Base-by-base conservation (phyloP, 64 coral and sea anemone species). In the Pocillopora verrucosa region DNA sequence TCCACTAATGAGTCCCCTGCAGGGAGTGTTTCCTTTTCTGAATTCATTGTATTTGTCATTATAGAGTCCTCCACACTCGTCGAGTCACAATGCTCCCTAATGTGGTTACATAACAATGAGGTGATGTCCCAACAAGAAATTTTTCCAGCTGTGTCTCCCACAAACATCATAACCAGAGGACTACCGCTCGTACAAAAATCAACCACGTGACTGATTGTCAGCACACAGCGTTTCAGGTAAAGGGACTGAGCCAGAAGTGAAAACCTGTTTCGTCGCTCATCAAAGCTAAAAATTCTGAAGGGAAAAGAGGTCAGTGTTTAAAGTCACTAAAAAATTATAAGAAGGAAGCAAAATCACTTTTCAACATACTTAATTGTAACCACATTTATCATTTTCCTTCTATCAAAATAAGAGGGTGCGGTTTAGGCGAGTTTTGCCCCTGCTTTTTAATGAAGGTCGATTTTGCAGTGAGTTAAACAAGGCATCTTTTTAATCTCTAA, bases 71-170 rank as follows among this genome's bases (percentile, higher is more conserved):
- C 9, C 15, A 73, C 56, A 20, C 14, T 10, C 2, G 5, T 16
- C 13, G 77, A 83, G 30, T 89, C 72, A 35, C 73, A 93, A 19
- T 60, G 58, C 56, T 93, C 87, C 61, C 16, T 72, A 19, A 96
- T 58, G 64, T 95, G 86, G 34, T 92, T 84, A 75, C 85, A 13
- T 20, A 92, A 65, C 12, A 90, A 73, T 24, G 72, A 19, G 16
- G 96, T 98, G 37, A 95, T 68, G 58, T 98, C 90, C 96, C 96
- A 98, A 58, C 89, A 88, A 19, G 90, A 87, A 36, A 98, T 84
- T 60, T 63, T 92, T 16, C 96, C 96, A 57, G 96, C 96, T 26
- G 96, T 98, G 67, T 98, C 93, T 12, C 93, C 93, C 45, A 90
- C 93, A 88, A 95, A 95, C 15, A 95, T 24, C 56, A 98, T 62